Percentiles rank a stretch among this genome's conserved stretches.
These are phyloP conservation scores for Lacanobia oleracea DNA, from an alignment of 2,888 invertebrate genomes.

Conservation along the genomic window DNA sequence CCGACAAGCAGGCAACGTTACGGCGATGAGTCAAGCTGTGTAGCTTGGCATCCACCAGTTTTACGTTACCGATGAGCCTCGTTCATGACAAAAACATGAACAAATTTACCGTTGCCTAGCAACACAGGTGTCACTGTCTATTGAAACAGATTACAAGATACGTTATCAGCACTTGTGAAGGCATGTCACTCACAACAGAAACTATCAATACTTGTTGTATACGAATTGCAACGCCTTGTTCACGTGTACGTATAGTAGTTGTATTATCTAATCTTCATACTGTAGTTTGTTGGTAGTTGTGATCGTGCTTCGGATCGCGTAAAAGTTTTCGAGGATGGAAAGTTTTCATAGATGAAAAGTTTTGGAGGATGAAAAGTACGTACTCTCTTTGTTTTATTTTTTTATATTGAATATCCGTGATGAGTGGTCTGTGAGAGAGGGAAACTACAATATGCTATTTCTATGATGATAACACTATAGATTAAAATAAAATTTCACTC, in stretches of 20 bases:
- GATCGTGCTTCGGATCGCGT: slow-evolving; percentile 6
- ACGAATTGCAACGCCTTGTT: not conserved
- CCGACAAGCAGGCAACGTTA: too few species aligned
- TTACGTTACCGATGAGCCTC: too few species aligned
- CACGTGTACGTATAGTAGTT: not conserved
- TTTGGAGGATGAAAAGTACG: slow-evolving; percentile 21
- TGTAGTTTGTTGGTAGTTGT: slow-evolving; percentile 27
- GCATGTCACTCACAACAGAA: slow-evolving; percentile 29
- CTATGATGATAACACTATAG: too few species aligned
- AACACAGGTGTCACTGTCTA: slow-evolving; percentile 35
- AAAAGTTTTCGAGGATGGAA: slow-evolving; percentile 21
- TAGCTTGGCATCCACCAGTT: too few species aligned
- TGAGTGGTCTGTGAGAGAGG: too few species aligned
- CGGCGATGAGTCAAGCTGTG: too few species aligned
- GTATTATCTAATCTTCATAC: slow-evolving; percentile 16
- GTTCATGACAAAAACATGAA: not conserved
- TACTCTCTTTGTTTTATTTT: slow-evolving; percentile 2
- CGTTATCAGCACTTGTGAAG: slow-evolving; percentile 38
- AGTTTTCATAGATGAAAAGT: slow-evolving; percentile 25
- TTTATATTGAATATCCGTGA: not conserved
- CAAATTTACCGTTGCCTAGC: slow-evolving; percentile 26
- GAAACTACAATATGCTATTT: too few species aligned
- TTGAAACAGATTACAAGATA: slow-evolving; percentile 41
- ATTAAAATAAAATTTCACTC: too few species aligned
- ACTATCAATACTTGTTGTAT: slow-evolving; percentile 27